Base-by-base conservation (phyloP, 2,797 vertebrate genomes). In the Sebastolobus altivelis region DNA sequence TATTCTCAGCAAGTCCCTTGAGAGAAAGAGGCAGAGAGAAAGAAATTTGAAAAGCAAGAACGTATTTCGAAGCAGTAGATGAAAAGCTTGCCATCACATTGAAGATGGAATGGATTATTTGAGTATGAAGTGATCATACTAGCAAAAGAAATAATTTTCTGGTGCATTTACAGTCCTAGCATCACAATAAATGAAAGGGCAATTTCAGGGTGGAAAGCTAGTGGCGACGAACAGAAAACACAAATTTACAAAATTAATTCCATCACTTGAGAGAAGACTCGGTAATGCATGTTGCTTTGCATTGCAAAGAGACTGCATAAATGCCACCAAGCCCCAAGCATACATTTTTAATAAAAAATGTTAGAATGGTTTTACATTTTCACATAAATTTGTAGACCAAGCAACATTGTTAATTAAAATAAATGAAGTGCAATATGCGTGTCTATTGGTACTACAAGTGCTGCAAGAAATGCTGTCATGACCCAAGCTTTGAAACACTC, bases 1-100 rank as follows among this genome's bases (percentile, higher is more conserved):
- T 98, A 99, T 99, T 97, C 98, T 98, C 94, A 99, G 94, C 91
- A 99, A 95, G 93, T 99, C 99, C 95, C 99, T 99, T 89, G 27
- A 70, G 68, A 71, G 49, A 77, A 49, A 76, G 27, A 65, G 25
- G 46, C 65, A 72, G 25, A 65, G 65, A 66, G 27, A 67, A 68
- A 72, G 38, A 62, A 69, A 65, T 76, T 65, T 72, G n/a, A 79
- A 87, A 65, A 63, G 35, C 67, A 20, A 65, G 56, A 74, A 52
- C 31, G 35, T 58, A 81, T 80, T 85, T 75, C 74, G 18, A 70
- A 66, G 79, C 62, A 77, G 55, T 9, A 76, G 59, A 85, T 79
- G 38, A 86, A 80, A 85, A 35, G 66, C 82, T 85, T 84, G 79
- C 68, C 63, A 76, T 83, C 20, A 61, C 27, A 49, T 9, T 74